A percentile compares a stretch with the other conserved stretches of the same genome.
These are phyloP conservation scores for Accipiter minullus DNA, from an alignment of 2,797 vertebrate genomes.

Conservation along the genomic window DNA sequence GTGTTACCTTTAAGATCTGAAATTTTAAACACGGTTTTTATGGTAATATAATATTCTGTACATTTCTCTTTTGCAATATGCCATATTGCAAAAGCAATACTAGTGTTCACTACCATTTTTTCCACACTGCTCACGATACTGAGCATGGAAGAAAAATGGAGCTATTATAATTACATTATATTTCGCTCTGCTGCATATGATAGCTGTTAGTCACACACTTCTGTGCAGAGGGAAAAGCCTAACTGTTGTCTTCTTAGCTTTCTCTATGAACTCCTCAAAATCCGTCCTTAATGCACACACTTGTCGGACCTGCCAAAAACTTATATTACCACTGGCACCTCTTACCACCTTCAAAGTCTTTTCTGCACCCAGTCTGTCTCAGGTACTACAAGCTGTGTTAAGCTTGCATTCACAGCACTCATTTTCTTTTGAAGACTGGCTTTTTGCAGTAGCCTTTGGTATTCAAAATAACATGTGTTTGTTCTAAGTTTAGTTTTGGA, in stretches of 20 bases:
- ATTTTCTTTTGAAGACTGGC: not conserved
- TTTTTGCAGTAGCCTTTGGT: not conserved
- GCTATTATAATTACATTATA: not conserved
- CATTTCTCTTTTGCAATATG: not conserved
- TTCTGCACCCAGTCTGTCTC: not conserved
- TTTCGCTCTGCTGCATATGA: not conserved
- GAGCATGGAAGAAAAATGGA: not conserved
- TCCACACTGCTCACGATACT: not conserved
- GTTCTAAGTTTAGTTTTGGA: not conserved
- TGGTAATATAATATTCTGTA: not conserved
- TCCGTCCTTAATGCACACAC: not conserved
- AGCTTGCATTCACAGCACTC: not conserved
- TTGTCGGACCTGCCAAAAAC: not conserved
- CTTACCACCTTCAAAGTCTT: not conserved
- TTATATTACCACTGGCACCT: not conserved
- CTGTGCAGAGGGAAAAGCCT: not conserved
- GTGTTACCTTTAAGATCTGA: not conserved
- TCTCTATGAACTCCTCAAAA: not conserved
- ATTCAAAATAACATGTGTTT: not conserved
- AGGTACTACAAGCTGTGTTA: not conserved
- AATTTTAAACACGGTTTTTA: not conserved
- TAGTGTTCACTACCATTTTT: not conserved
- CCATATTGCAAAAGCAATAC: not conserved
- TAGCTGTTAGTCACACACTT: not conserved
- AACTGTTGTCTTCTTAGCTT: not conserved